Base-by-base conservation (phyloP, 2,888 invertebrate genomes). In the Andrena bucephala region DNA sequence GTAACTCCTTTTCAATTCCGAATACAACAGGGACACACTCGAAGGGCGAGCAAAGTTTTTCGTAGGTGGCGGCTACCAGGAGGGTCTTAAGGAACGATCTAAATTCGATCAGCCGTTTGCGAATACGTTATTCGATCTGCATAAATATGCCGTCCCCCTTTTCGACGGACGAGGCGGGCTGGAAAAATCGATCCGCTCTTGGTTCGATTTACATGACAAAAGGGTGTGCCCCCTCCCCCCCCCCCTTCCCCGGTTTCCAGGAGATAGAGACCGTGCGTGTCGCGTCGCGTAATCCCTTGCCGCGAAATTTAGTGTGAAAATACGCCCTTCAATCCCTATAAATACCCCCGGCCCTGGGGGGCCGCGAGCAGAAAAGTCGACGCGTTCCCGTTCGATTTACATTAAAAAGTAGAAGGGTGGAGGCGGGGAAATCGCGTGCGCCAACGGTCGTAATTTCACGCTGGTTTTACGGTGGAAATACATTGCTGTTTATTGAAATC, bases 161-260 rank as follows among this genome's bases (percentile, higher is more conserved):
- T 57, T 10, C 10, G n/a, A 48, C 54, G 27, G 42, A 8, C 42
- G 48, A 42, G n/a, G 16, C 8, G 36, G 20, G 31, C 13, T 27
- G 42, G 62, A 79, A 81, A 81, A 72, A 81, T 81, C 80, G 81
- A 79, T 79, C 48, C n/a, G 10, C 0, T 29, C 31, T 8, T 20
- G 54, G 33, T 77, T 24, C 72, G 72, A 81, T 81, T 81, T 81
- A 50, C 72, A 68, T 68, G 2, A 31, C 48, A 63, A 73, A 81
- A 78, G 78, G 67, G 62, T 62, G 80, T 42, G 63, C 66, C 67
- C 62, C 29, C n/a, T n/a, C n/a, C 54, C 60, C 36, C 33, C 8
- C 33, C 8, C 8, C 20, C 54, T 52, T 36, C 33, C 8, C 16
- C 4, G 13, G 20, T n/a, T 66, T 52, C 36, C 52, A 48, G 27